A percentile compares a stretch with the other conserved stretches of the same genome.
Conservation (phyloP, 2,113 vertebrate genomes). For the Cyprinus carpio region DNA sequence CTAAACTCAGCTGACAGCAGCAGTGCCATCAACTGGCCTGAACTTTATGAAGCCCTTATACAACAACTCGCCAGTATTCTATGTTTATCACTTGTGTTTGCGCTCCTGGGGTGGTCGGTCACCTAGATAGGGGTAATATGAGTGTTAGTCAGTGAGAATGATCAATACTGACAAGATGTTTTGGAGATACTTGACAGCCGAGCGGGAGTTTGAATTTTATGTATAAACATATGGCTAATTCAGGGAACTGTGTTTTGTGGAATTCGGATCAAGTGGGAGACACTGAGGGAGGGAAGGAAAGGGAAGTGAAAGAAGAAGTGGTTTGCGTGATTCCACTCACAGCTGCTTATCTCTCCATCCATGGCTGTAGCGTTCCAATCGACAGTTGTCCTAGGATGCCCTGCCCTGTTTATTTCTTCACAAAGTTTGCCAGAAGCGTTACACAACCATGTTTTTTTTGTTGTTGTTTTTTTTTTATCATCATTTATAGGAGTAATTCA, state of each 20-base stretch:
- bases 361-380: conserved; percentile 65
- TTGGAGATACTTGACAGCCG: conserved; percentile 16
- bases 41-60: neutral
- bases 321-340: conserved; percentile 48
- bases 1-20: neutral
- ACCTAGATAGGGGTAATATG: neutral
- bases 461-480: no score
- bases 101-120: neutral
- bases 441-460: no score
- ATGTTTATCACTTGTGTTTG: conserved; percentile 11
- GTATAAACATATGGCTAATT: conserved; percentile 26
- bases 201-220: neutral
- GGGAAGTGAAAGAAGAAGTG: conserved; percentile 19
- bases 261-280: conserved; percentile 27
- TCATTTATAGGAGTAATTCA: no score
- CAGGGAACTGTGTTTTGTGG: conserved; percentile 9
- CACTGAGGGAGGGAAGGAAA: neutral
- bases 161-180: conserved; percentile 40
- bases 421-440: conserved; percentile 43
- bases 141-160: conserved; percentile 22
- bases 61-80: neutral
- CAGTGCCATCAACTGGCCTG: neutral
- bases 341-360: conserved; percentile 72
- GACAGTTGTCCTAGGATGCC: conserved; percentile 69
- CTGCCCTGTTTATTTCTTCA: conserved; percentile 57